Evolutionary conservation across 1,140 invertebrate species (phyloP), one percentile per base, ranked within the genome.

Genomic region (Danaus melanippus): DNA sequence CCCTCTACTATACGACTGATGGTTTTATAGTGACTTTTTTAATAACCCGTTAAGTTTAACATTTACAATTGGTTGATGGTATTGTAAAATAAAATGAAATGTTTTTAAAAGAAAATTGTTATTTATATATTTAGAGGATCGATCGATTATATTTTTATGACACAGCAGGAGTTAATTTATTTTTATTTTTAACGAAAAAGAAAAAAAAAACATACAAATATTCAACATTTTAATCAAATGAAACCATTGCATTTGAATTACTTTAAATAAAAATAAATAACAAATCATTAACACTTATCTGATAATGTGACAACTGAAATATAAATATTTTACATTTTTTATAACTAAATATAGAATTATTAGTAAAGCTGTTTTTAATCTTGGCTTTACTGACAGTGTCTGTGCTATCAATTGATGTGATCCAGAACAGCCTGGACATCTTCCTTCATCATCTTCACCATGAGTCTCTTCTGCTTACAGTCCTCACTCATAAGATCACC

Each of bases 361-460:
- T 15, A 3, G 15, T 15, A 15, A 15, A 15, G 15, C n/a, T n/a
- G n/a, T n/a, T n/a, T n/a, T n/a, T n/a, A n/a, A n/a, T n/a, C n/a
- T n/a, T n/a, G n/a, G n/a, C 15, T 3, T 15, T 1, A 15, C 3
- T 15, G 15, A 15, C 15, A 15, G 15, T 15, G 3, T 15, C 15
- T 15, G 15, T 48, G 10, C 15, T 21, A 15, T 11, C 17, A 46
- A 7, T 44, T 39, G 2, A 56, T 21, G 12, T 62, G 56, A 8
- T 67, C 58, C 1, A 62, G 21, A 0, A 62, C 62, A 1, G 62
- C 60, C 10, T 64, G 52, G 4, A 74, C 47, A 47, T 81, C 78
- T 17, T 79, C 70, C n/a, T 59, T 63, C 0, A 81, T 60, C 6
- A 79, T 11, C 0, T 12, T 42, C 6, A 77, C 65, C 71, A 79